Percentiles rank a stretch among this genome's conserved stretches.
phyloP scores from a whole-genome alignment of 2,797 vertebrate genomes.

The Sphaeramia orbicularis region DNA sequence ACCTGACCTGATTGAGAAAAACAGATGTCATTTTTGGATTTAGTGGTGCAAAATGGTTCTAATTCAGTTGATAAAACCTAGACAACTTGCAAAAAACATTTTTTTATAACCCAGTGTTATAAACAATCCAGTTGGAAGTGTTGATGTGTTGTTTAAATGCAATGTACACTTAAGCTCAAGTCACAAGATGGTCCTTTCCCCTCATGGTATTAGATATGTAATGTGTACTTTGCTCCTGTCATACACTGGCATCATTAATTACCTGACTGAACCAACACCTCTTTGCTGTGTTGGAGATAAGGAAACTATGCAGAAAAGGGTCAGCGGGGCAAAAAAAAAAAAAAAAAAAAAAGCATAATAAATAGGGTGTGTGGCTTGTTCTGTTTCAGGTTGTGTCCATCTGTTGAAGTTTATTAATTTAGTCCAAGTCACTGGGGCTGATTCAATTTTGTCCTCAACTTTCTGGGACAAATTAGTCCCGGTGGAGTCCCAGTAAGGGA shows the following conservation, averaged over 20 bases:
- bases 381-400: slow-evolving; percentile 24
- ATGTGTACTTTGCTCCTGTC: slow-evolving; percentile 44
- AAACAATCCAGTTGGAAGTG: background rate
- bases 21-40: no score
- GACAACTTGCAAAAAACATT: no score
- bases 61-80: no score
- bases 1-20: no score
- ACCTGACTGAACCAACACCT: slow-evolving; percentile 2
- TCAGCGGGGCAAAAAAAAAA: background rate
- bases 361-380: background rate
- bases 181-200: background rate
- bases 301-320: background rate
- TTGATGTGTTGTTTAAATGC: background rate
- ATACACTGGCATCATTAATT: slow-evolving; percentile 3
- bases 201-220: background rate
- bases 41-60: no score
- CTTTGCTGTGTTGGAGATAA: slow-evolving; percentile 16
- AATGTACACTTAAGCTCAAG: background rate
- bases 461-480: slow-evolving; percentile 59
- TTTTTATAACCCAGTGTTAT: no score
- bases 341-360: no score
- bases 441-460: slow-evolving; percentile 43
- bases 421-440: slow-evolving; percentile 29
- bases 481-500: slow-evolving; percentile 10
- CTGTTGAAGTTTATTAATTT: slow-evolving; percentile 12